Base-by-base conservation (phyloP, 2,888 invertebrate genomes). In the Drosophila neutralis region DNA sequence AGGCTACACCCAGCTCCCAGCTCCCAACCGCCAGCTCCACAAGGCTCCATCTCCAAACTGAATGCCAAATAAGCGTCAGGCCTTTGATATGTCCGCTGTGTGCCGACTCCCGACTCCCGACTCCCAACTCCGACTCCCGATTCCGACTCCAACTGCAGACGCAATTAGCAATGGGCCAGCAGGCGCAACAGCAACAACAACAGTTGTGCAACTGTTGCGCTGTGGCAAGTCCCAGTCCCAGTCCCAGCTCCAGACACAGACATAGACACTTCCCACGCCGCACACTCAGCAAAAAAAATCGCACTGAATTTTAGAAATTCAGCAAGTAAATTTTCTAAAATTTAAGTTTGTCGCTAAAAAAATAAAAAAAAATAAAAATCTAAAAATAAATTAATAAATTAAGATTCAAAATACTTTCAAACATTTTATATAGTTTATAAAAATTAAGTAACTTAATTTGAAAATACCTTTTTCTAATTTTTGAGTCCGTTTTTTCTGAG, bases 11-110 rank as follows among this genome's bases (percentile, higher is more conserved):
- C 58, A 40, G 27, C 54, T 49, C 52, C 53, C 29, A 27, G 18
- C 70, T 15, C 2, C 52, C 35, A 24, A 0, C 51, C n/a, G 29
- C 29, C 49, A 18, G 0, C 36, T 18, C 21, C 36, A 18, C 10
- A 51, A 51, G 29, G n/a, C 7, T 33, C 52, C 21, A 53, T 21
- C 56, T 38, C 56, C 63, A 60, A 65, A 56, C 82, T 60, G 84
- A 80, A 84, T 82, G 67, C 76, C 65, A 81, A 83, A 82, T 80
- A 52, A 48, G 48, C 57, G 6, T 18, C n/a, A 35, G 57, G 69
- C 75, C 76, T 82, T 82, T 82, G 80, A 82, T 74, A 82, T 82
- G 66, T 67, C 70, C 77, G 77, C 73, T 64, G 56, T 54, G 45
- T 35, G n/a, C 58, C 27, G 45, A 3, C 57, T 35, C 52, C 24